phyloP scores from a whole-genome alignment of 2,797 vertebrate species.

The Pterois miles region DNA sequence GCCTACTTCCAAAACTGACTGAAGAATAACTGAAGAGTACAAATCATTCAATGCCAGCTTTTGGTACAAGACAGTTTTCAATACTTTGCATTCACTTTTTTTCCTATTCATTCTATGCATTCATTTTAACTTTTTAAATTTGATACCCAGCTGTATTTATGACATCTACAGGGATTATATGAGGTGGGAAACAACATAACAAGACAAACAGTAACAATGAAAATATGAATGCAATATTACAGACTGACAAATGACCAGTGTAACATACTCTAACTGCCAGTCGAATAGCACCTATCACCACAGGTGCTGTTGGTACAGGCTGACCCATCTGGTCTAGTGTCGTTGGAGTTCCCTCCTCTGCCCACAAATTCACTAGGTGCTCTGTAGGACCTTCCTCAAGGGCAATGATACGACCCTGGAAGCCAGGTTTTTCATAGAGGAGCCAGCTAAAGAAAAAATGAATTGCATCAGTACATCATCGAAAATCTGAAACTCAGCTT shows the following conservation, averaged over 20 bases:
- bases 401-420: slow-evolving; percentile 90
- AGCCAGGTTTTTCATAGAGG: slow-evolving; percentile 94
- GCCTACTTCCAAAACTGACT: neutral
- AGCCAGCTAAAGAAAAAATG: slow-evolving; percentile 88
- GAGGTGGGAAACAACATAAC: neutral
- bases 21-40: neutral
- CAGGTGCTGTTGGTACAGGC: slow-evolving; percentile 74
- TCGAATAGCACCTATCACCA: slow-evolving; percentile 92
- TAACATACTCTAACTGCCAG: slow-evolving; percentile 90
- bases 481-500: neutral
- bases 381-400: slow-evolving; percentile 93
- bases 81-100: neutral
- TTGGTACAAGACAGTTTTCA: neutral
- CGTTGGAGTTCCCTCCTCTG: slow-evolving; percentile 73
- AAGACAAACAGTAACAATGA: neutral
- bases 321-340: slow-evolving; percentile 66
- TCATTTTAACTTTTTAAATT: too few species aligned
- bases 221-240: neutral
- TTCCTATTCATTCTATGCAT: too few species aligned
- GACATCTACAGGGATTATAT: neutral
- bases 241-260: neutral
- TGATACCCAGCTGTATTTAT: neutral
- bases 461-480: neutral
- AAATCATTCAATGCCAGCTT: neutral
- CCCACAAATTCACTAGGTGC: slow-evolving; percentile 88